A percentile compares a stretch with the other conserved stretches of the same genome.
phyloP scores from a whole-genome alignment of 2,113 vertebrate genomes.

The Ailuropoda melanoleuca region DNA sequence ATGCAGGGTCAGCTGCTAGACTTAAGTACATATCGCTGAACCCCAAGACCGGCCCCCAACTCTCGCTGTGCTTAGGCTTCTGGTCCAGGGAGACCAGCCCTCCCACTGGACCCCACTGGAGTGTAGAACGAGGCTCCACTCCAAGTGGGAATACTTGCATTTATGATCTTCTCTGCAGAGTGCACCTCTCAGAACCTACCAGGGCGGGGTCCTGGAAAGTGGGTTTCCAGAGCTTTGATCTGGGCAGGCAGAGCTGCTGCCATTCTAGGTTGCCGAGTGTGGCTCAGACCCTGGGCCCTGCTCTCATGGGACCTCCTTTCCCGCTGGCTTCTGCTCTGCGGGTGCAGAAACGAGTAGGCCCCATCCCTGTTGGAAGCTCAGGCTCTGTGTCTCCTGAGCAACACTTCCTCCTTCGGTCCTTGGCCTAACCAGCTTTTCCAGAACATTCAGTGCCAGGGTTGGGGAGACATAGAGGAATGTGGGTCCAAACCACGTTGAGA shows the following conservation, averaged over 20 bases:
- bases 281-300: background rate
- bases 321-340: background rate
- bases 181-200: background rate
- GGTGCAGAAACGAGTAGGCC: background rate
- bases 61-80: background rate
- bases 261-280: accelerated
- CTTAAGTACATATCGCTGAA: accelerated
- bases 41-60: accelerated
- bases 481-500: background rate
- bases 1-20: accelerated
- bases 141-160: accelerated
- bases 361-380: too few relatives aligned
- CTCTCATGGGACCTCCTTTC: background rate
- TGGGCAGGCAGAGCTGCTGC: background rate
- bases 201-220: background rate
- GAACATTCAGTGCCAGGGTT: background rate
- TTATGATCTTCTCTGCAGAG: accelerated
- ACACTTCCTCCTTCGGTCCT: background rate
- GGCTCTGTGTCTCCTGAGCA: background rate
- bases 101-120: background rate
- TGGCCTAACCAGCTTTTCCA: background rate
- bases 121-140: background rate
- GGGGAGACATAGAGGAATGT: accelerated
- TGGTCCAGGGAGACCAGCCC: background rate
- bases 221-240: background rate